A percentile compares a stretch with the other conserved stretches of the same genome.
These are phyloP conservation scores for Cryptocephalus primarius DNA, from an alignment of 2,888 invertebrate species.

Conservation along the genomic window DNA sequence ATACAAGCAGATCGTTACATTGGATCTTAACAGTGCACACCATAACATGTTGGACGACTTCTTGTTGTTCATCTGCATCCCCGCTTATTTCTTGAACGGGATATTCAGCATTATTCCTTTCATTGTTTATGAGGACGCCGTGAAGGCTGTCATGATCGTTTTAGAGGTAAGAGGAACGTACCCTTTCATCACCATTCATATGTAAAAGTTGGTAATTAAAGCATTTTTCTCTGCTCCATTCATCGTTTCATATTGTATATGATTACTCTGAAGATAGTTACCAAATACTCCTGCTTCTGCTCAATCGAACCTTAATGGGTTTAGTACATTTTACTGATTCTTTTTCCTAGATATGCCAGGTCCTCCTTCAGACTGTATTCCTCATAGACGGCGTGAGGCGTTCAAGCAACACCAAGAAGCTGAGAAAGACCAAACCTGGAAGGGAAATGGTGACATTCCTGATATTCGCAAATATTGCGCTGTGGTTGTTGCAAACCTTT, in stretches of 20 bases:
- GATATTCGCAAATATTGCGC: constrained; percentile 61
- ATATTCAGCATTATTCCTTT: constrained; percentile 59
- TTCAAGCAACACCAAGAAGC: constrained; percentile 53
- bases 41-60: constrained; percentile 58
- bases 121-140: constrained; percentile 24
- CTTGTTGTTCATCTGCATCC: constrained; percentile 57
- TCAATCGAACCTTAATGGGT: not conserved
- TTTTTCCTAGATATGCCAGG: constrained; percentile 51
- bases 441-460: constrained; percentile 67
- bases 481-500: constrained; percentile 70
- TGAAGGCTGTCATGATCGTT: constrained; percentile 15
- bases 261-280: no score
- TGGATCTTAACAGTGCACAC: constrained; percentile 55
- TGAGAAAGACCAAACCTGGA: constrained; percentile 59
- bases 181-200: no score
- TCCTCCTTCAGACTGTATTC: constrained; percentile 61
- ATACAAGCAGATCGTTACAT: constrained; percentile 50
- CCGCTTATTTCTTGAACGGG: constrained; percentile 61
- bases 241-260: no score
- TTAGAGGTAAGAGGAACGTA: constrained; percentile 18
- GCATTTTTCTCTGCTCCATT: no score
- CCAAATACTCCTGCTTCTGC: no score
- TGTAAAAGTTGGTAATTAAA: no score
- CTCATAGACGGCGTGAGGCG: constrained; percentile 63
- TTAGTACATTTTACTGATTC: not conserved